phyloP scores from a whole-genome alignment of 2,113 vertebrate species.

The Sprattus sprattus region DNA sequence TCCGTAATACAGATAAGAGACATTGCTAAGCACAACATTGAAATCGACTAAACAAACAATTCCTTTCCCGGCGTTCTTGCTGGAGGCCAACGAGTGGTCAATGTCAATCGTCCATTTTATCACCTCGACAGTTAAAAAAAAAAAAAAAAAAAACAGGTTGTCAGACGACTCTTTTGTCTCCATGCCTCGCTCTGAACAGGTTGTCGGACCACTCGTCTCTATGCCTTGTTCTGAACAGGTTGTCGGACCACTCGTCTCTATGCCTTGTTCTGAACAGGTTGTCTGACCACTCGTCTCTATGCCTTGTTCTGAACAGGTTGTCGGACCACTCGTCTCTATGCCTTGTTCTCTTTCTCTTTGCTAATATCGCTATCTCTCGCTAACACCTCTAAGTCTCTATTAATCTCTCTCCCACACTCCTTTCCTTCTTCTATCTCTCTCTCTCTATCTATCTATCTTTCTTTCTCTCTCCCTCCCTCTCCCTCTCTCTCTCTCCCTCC shows the following conservation, averaged over 20 bases:
- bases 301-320: neutral
- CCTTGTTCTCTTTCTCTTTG: neutral
- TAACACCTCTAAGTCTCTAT: conserved; percentile 1
- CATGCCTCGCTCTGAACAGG: neutral
- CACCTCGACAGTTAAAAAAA: neutral
- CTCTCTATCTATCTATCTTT: neutral
- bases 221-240: neutral
- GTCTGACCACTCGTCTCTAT: neutral
- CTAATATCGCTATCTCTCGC: neutral
- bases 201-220: neutral
- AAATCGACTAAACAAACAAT: conserved; percentile 7
- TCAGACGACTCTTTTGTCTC: neutral
- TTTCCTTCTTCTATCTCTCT: neutral
- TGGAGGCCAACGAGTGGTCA: neutral
- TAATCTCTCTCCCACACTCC: neutral
- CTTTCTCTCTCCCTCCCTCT: neutral
- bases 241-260: neutral
- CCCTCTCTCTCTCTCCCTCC: neutral
- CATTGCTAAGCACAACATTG: neutral
- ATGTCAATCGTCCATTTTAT: neutral
- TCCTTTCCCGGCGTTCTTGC: neutral
- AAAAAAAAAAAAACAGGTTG: neutral
- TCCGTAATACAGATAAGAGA: conserved; percentile 10
- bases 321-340: neutral
- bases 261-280: neutral